Evolutionary conservation across 2,888 invertebrate species (phyloP).

Genomic region (Linnaemya tessellans): DNA sequence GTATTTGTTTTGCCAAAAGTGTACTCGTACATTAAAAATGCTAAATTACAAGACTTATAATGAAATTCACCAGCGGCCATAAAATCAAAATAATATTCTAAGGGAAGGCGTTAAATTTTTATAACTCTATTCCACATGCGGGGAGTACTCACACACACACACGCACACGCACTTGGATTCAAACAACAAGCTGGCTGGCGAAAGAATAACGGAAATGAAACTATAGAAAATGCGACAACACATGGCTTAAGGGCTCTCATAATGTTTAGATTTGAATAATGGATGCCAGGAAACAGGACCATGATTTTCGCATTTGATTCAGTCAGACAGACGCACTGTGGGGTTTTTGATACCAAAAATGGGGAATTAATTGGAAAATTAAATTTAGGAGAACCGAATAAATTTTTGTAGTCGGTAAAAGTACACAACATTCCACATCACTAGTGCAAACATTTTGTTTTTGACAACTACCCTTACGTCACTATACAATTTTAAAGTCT

Average conservation of each 20-base stretch:
- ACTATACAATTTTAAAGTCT: too few species aligned
- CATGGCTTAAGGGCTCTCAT: slow-evolving; percentile 62
- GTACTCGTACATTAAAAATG: neutral
- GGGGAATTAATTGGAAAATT: too few species aligned
- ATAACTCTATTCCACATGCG: neutral
- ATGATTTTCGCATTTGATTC: slow-evolving; percentile 40
- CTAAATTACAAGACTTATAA: neutral
- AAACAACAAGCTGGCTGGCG: neutral
- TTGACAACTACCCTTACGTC: too few species aligned
- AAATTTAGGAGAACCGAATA: too few species aligned
- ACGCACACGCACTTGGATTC: neutral
- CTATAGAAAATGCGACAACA: slow-evolving; percentile 62
- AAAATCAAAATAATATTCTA: slow-evolving; percentile 7
- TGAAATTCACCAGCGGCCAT: neutral
- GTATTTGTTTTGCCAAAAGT: neutral
- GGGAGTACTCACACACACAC: neutral
- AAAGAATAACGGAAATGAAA: slow-evolving; percentile 42
- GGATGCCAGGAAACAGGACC: slow-evolving; percentile 41
- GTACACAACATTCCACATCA: too few species aligned
- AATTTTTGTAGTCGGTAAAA: too few species aligned
- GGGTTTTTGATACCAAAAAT: too few species aligned
- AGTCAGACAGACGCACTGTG: too few species aligned
- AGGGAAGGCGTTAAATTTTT: neutral
- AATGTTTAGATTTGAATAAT: slow-evolving; percentile 69
- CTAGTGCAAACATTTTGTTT: too few species aligned